Percentiles rank a stretch among this genome's conserved stretches.
Conservation (phyloP, 1,140 invertebrate genomes). For the Apolygus lucorum region DNA sequence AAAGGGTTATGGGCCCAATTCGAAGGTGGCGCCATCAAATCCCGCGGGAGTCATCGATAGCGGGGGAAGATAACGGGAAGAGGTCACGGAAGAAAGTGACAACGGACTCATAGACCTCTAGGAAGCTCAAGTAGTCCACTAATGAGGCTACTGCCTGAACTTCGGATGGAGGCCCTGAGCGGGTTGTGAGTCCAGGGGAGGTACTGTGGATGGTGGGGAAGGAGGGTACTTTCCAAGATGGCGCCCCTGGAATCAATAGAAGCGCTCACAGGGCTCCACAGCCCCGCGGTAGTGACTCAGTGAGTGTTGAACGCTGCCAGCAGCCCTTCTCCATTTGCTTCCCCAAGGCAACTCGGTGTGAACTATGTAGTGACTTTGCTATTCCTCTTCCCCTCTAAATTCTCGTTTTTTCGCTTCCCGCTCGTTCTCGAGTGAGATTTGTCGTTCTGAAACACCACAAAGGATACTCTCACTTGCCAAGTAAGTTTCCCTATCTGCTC, state of each 20-base stretch:
- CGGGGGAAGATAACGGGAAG: no score
- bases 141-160: no score
- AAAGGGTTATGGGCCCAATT: no score
- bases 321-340: conserved; percentile 4
- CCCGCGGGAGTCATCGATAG: no score
- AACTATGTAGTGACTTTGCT: conserved; percentile 5
- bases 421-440: no score
- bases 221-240: not conserved
- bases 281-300: conserved; percentile 6
- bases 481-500: not conserved
- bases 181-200: not conserved
- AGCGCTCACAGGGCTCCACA: not conserved
- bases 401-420: no score
- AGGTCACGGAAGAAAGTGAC: not conserved
- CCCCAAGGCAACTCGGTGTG: conserved; percentile 7
- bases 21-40: no score
- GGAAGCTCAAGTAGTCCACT: not conserved
- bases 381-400: not conserved
- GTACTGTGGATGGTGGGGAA: not conserved
- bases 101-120: not conserved
- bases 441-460: not conserved
- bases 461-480: not conserved
- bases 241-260: conserved; percentile 8
- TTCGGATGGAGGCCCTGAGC: not conserved
- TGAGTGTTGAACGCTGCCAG: conserved; percentile 7